Conservation (phyloP, 2,888 invertebrate genomes). For the Dryocosmus kuriphilus region DNA sequence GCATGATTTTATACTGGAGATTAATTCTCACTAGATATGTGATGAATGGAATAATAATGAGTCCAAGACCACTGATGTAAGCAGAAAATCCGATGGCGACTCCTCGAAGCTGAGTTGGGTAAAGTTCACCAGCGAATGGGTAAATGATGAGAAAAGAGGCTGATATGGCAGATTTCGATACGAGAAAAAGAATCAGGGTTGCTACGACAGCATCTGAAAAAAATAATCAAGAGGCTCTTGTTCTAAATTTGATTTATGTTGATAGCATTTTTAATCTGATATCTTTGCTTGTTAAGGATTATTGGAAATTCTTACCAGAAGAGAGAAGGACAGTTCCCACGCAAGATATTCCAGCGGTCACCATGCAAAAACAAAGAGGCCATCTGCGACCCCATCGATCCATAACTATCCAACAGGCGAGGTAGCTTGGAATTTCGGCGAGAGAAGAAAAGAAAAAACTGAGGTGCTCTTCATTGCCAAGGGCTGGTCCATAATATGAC, state of each 20-base stretch:
- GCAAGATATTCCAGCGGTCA: constrained; percentile 87
- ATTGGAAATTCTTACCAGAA: constrained; percentile 79
- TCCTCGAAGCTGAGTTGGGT: constrained; percentile 93
- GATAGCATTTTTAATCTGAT: too few relatives aligned
- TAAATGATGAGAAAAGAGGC: constrained; percentile 95
- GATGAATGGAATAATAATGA: constrained; percentile 93
- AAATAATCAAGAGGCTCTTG: constrained; percentile 7
- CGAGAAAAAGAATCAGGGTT: constrained; percentile 87
- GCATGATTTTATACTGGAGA: background rate
- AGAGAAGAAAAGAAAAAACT: constrained; percentile 92
- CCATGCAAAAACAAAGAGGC: constrained; percentile 89
- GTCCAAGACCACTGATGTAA: constrained; percentile 92
- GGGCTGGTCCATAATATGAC: constrained; percentile 93
- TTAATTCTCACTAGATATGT: constrained; percentile 88
- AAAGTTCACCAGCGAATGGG: constrained; percentile 94
- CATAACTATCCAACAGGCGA: constrained; percentile 93
- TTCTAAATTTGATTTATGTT: background rate
- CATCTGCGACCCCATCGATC: constrained; percentile 92
- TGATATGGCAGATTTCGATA: constrained; percentile 93
- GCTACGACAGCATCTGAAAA: constrained; percentile 85
- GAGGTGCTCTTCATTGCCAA: constrained; percentile 92
- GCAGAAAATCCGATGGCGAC: constrained; percentile 94
- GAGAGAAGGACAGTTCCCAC: constrained; percentile 91
- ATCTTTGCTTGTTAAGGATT: background rate
- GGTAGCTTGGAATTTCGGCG: constrained; percentile 93